Base-by-base conservation (phyloP, 2,113 vertebrate species). In the Narcine bancroftii region DNA sequence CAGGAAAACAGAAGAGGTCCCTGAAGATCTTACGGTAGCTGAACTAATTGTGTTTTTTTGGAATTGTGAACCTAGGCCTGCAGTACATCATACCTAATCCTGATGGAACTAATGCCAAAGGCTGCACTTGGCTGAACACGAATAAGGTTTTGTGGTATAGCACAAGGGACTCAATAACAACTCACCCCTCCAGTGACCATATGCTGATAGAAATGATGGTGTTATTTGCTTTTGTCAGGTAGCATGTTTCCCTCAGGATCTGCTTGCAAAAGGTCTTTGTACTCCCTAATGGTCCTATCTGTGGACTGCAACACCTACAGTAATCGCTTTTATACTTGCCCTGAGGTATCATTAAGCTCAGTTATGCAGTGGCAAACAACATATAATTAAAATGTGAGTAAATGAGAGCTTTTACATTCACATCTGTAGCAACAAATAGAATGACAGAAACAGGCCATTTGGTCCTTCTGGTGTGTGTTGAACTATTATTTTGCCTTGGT, bases 111-210 rank as follows among this genome's bases (percentile, higher is more conserved):
- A 47, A 91, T 91, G 65, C 45, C 65, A 91, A 69, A 21, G 42
- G 89, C 39, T 91, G 21, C 89, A 91, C 63, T 66, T 45, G 89
- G 47, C 89, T 91, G 89, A 91, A 69, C 89, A 91, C 26, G 39
- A 69, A 91, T 66, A 45, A 39, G 26, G 60, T 45, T 71, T 26
- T 66, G 89, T 21, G 45, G 24, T 29, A 26, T 15, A 71, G 65
- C 65, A 69, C 39, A 91, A 24, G 89, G 47, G 65, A 69, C 65
- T 91, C 36, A 47, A 91, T 91, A 42, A 91, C 89, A 91, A 33
- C 65, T 87, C 89, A 10, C 42, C 39, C 85, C 63, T 91, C 89
- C 89, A 69, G 65, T 91, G 89, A 91, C 63, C 89, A 66, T 47
- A 45, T 47, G 42, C 42, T 91, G 89, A 91, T 69, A 47, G 63